Percentiles rank a stretch among this genome's conserved stretches.
Conservation (phyloP, 1,140 invertebrate genomes). For the Zaprionus taronus region DNA sequence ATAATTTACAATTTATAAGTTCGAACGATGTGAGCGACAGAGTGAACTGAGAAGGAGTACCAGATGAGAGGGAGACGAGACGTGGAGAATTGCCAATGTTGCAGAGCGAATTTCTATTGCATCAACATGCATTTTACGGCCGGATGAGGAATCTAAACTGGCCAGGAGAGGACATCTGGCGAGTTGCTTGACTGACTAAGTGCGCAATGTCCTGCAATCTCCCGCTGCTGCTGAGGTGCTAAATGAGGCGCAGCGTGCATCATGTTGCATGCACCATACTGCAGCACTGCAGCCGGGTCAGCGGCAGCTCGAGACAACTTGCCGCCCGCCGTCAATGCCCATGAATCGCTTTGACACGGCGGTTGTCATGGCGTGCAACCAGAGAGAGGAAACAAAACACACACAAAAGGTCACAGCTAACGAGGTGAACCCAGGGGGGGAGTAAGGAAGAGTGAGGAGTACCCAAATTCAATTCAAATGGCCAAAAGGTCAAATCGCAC, state of each 20-base stretch:
- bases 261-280: background rate
- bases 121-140: slow-evolving; percentile 60
- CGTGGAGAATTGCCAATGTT: background rate
- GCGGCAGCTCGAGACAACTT: background rate
- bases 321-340: slow-evolving; percentile 10
- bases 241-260: slow-evolving; percentile 72
- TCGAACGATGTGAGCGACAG: slow-evolving; percentile 26
- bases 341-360: slow-evolving; percentile 61
- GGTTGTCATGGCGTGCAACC: slow-evolving; percentile 74
- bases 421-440: slow-evolving; percentile 4
- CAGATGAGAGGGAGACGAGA: no score
- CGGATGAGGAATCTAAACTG: slow-evolving; percentile 16
- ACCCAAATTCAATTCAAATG: slow-evolving; percentile 15
- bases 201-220: slow-evolving; percentile 52
- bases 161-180: slow-evolving; percentile 20
- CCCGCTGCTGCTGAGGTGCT: slow-evolving; percentile 70
- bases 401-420: slow-evolving; percentile 33
- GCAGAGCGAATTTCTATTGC: slow-evolving; percentile 68
- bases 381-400: slow-evolving; percentile 9
- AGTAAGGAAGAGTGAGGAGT: background rate
- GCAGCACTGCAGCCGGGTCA: background rate
- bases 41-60: background rate
- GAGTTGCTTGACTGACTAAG: slow-evolving; percentile 40
- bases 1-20: slow-evolving; percentile 64
- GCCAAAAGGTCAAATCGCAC: slow-evolving; percentile 9